phyloP scores from a whole-genome alignment of 1,140 invertebrate genomes.

The Chrysomallon squamiferum region DNA sequence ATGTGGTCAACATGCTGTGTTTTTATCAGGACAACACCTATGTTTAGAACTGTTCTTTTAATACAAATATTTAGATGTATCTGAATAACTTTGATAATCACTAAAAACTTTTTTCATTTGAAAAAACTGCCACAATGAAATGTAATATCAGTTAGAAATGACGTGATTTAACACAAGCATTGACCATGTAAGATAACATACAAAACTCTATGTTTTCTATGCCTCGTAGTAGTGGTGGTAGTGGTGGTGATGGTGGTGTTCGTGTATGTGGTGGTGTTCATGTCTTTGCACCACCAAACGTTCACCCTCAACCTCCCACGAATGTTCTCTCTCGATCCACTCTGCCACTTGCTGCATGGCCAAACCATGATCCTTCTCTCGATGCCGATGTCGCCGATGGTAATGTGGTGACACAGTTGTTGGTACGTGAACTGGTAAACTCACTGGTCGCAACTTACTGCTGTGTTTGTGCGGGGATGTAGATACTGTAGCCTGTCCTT shows the following conservation, averaged over 20 bases:
- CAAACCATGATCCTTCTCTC: slow-evolving; percentile 74
- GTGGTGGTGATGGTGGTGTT: slow-evolving; percentile 81
- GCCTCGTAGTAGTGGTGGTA: slow-evolving; percentile 76
- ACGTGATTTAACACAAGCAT: too few relatives aligned
- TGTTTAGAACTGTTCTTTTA: too few relatives aligned
- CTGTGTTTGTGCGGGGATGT: slow-evolving; percentile 29
- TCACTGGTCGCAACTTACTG: slow-evolving; percentile 42
- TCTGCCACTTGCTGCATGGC: slow-evolving; percentile 73
- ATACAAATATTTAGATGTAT: too few relatives aligned
- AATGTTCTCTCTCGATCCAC: slow-evolving; percentile 63
- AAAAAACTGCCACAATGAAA: too few relatives aligned
- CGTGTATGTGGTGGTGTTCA: slow-evolving; percentile 76
- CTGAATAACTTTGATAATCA: too few relatives aligned
- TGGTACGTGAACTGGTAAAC: slow-evolving; percentile 48
- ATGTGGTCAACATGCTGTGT: too few relatives aligned
- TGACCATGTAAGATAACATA: too few relatives aligned
- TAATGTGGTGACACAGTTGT: slow-evolving; percentile 66
- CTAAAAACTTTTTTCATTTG: too few relatives aligned
- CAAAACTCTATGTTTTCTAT: too few relatives aligned
- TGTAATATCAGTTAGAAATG: too few relatives aligned
- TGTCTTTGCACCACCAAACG: slow-evolving; percentile 62
- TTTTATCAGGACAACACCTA: too few relatives aligned
- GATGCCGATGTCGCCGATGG: slow-evolving; percentile 68
- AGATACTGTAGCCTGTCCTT: slow-evolving; percentile 21
- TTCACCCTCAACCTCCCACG: slow-evolving; percentile 45